phyloP scores from a whole-genome alignment of 2,888 invertebrate genomes.

The Apamea monoglypha region DNA sequence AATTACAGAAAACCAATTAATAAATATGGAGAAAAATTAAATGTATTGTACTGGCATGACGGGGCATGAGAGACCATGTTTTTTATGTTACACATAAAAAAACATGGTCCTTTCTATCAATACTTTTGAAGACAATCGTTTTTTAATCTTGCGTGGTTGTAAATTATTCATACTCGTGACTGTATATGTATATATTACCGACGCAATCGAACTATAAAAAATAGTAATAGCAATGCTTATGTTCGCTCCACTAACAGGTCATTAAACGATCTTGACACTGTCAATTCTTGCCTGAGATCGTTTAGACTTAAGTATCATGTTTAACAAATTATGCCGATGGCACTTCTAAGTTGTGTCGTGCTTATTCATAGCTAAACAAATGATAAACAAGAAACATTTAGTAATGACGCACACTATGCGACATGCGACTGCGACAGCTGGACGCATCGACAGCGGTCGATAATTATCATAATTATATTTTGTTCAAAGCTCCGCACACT shows the following conservation, averaged over 20 bases:
- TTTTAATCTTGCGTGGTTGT: neutral
- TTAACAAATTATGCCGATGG: neutral
- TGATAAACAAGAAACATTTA: neutral
- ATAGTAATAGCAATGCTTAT: neutral
- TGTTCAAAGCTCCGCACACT: no score
- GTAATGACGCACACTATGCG: neutral
- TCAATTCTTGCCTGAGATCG: conserved; percentile 1
- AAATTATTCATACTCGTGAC: neutral
- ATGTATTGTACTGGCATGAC: neutral
- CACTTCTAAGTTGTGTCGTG: neutral
- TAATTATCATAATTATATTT: no score
- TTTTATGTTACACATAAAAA: neutral
- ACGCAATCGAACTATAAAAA: neutral
- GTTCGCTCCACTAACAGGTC: neutral
- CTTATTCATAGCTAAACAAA: neutral
- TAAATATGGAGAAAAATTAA: neutral
- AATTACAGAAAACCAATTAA: no score
- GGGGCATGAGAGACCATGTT: neutral
- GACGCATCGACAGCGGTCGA: no score
- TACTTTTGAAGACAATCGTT: neutral
- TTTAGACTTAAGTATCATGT: conserved; percentile 4
- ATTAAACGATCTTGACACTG: conserved; percentile 42
- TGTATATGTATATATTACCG: neutral
- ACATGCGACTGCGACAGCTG: neutral
- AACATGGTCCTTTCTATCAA: neutral